Percentiles rank a stretch among this genome's conserved stretches.
Conservation (phyloP, 2,888 invertebrate genomes). For the Mallateleia sp. region DNA sequence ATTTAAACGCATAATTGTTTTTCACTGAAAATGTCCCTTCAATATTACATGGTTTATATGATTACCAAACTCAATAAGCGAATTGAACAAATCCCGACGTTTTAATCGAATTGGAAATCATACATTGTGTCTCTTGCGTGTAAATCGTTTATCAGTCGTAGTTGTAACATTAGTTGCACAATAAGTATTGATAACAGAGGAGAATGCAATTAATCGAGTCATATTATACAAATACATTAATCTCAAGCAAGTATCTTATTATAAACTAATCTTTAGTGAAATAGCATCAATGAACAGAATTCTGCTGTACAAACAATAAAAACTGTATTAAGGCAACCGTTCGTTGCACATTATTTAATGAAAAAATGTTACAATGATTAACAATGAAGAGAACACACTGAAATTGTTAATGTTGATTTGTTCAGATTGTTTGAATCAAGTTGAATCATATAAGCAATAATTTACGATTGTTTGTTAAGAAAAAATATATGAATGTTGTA, state of each 20-base stretch:
- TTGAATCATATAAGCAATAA: slow-evolving; percentile 35
- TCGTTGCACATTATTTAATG: slow-evolving; percentile 37
- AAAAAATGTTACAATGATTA: slow-evolving; percentile 5
- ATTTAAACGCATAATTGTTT: slow-evolving; percentile 20
- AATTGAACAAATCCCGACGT: slow-evolving; percentile 3
- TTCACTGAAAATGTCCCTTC: slow-evolving; percentile 43
- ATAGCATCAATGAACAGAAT: slow-evolving; percentile 49
- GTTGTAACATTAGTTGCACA: background rate
- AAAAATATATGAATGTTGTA: slow-evolving; percentile 41
- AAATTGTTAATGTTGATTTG: slow-evolving; percentile 27
- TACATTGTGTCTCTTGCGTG: background rate
- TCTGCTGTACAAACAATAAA: slow-evolving; percentile 75
- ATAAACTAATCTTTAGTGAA: slow-evolving; percentile 58
- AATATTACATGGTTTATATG: slow-evolving; percentile 67
- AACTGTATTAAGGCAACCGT: slow-evolving; percentile 49
- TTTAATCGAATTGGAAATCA: background rate
- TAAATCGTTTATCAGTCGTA: slow-evolving; percentile 4
- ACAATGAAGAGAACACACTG: slow-evolving; percentile 1
- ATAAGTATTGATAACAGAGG: slow-evolving; percentile 23
- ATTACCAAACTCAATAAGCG: background rate
- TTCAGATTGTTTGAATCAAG: slow-evolving; percentile 7
- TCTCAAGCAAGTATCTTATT: slow-evolving; percentile 20
- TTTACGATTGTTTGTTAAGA: slow-evolving; percentile 39
- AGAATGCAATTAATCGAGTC: slow-evolving; percentile 24
- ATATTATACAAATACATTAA: slow-evolving; percentile 42